Conservation (phyloP, 2,888 invertebrate species). For the Tenthredo livida region DNA sequence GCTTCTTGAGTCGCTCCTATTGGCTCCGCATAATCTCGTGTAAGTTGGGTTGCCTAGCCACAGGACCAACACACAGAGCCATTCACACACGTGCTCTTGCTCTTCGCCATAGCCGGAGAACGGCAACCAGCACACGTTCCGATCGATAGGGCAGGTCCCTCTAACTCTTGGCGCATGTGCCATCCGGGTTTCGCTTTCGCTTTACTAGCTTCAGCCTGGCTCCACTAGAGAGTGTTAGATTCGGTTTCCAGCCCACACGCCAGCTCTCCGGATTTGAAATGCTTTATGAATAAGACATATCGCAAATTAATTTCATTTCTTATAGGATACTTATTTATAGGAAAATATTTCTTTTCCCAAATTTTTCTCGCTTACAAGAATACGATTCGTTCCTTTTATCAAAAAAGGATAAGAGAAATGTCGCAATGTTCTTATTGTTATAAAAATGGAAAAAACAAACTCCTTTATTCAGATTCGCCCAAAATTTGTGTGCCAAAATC, state of each 20-base stretch:
- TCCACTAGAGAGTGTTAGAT: constrained; percentile 29
- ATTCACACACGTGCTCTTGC: constrained; percentile 67
- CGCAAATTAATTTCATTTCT: constrained; percentile 21
- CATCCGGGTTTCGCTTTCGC: constrained; percentile 37
- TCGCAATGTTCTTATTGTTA: background rate
- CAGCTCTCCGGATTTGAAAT: constrained; percentile 21
- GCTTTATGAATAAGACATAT: constrained; percentile 38
- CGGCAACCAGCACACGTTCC: constrained; percentile 59
- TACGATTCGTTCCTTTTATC: background rate
- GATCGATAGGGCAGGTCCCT: constrained; percentile 77
- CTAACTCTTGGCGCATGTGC: constrained; percentile 74
- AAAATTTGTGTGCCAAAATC: background rate
- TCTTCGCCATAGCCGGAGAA: constrained; percentile 40
- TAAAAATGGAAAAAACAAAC: too few relatives aligned
- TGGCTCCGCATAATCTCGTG: constrained; percentile 75
- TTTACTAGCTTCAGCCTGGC: constrained; percentile 32
- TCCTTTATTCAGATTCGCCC: too few relatives aligned
- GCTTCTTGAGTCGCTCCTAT: constrained; percentile 69
- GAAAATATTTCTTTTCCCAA: background rate
- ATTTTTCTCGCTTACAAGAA: background rate
- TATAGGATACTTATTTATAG: background rate
- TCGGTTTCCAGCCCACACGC: constrained; percentile 27
- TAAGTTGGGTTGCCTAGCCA: constrained; percentile 76
- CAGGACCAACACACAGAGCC: constrained; percentile 69
- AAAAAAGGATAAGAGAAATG: background rate